Percentiles rank a stretch among this genome's conserved stretches.
Conservation (phyloP, 2,888 invertebrate genomes). For the Phyto melanocephala region DNA sequence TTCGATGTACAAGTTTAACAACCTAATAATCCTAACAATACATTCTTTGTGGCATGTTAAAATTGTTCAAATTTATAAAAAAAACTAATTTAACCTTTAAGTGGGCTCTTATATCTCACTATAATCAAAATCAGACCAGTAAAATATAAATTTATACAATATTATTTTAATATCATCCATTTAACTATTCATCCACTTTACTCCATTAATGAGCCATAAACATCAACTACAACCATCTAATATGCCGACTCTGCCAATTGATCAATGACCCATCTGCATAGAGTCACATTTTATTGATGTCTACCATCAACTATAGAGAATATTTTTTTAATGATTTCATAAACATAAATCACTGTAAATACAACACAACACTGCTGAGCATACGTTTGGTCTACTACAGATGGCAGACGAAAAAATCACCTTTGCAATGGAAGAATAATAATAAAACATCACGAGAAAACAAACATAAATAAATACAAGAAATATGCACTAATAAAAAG, state of each 20-base stretch:
- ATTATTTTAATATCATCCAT: background rate
- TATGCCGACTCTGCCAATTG: constrained; percentile 36
- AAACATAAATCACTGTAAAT: constrained; percentile 58
- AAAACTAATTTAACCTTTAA: too few species aligned
- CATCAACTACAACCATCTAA: constrained; percentile 28
- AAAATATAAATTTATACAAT: background rate
- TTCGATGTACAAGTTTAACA: too few species aligned
- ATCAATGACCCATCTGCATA: constrained; percentile 48
- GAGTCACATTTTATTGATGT: constrained; percentile 48
- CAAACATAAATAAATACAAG: constrained; percentile 55
- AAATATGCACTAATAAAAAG: constrained; percentile 9
- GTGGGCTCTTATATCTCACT: background rate
- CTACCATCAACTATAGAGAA: constrained; percentile 39
- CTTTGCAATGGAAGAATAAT: background rate
- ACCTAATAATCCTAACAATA: too few species aligned
- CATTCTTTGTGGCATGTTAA: too few species aligned
- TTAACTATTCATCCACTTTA: background rate
- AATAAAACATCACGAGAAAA: constrained; percentile 22
- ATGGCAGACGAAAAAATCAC: constrained; percentile 11
- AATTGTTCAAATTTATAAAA: too few species aligned
- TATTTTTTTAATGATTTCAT: constrained; percentile 57
- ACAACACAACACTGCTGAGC: constrained; percentile 33
- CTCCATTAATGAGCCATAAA: constrained; percentile 39
- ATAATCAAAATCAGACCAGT: background rate
- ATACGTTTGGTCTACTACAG: constrained; percentile 45